Evolutionary conservation across 2,888 invertebrate species (phyloP).

Genomic region (Mantis religiosa): DNA sequence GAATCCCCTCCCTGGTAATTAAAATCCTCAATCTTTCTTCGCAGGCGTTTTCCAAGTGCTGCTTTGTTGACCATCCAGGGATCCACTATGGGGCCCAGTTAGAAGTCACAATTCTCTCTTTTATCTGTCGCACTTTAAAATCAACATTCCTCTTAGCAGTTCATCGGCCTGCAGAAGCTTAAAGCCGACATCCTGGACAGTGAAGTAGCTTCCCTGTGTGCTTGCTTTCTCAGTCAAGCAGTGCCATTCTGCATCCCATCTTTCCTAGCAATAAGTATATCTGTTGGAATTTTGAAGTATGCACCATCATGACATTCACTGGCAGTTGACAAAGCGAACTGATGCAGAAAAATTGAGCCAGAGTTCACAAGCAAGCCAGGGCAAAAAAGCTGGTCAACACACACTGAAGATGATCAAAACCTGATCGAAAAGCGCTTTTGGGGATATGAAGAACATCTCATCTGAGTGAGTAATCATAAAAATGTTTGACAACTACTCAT

Average conservation of each 20-base stretch:
- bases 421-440: too few relatives aligned
- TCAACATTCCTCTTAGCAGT: neutral
- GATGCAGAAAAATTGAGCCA: too few relatives aligned
- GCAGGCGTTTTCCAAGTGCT: neutral
- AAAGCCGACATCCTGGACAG: neutral
- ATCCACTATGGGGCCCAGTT: neutral
- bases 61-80: neutral
- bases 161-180: neutral
- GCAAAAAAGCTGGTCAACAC: too few relatives aligned
- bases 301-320: too few relatives aligned
- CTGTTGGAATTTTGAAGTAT: neutral
- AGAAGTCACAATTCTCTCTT: neutral
- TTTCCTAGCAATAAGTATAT: neutral
- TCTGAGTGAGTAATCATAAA: too few relatives aligned
- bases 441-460: too few relatives aligned
- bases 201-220: neutral
- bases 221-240: neutral
- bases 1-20: neutral
- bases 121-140: neutral
- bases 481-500: too few relatives aligned
- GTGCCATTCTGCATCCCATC: neutral
- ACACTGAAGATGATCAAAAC: too few relatives aligned
- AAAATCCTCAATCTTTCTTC: neutral
- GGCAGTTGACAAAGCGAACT: too few relatives aligned
- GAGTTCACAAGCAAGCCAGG: too few relatives aligned